Conservation (phyloP, 1,140 invertebrate genomes). For the Vanessa atalanta region DNA sequence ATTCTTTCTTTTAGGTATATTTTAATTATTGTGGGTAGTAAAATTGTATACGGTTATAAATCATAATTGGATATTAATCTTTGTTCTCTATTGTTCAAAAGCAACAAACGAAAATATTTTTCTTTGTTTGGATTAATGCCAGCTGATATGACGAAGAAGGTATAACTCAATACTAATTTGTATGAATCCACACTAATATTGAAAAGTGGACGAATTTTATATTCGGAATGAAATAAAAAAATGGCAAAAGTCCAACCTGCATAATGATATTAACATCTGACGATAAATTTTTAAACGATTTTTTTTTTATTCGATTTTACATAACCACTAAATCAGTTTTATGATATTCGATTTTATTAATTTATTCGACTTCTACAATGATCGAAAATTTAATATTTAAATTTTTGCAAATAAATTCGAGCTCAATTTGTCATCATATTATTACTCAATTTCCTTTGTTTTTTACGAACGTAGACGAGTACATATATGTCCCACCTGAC, state of each 20-base stretch:
- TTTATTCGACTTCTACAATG: not conserved
- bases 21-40: too few relatives aligned
- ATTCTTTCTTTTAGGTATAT: too few relatives aligned
- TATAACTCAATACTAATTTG: slow-evolving; percentile 33
- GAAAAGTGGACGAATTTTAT: slow-evolving; percentile 20
- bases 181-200: slow-evolving; percentile 29
- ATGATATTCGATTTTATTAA: not conserved
- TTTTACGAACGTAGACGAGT: too few relatives aligned
- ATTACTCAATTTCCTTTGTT: too few relatives aligned
- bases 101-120: not conserved
- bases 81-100: slow-evolving; percentile 18
- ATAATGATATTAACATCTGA: slow-evolving; percentile 23
- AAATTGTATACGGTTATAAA: too few relatives aligned
- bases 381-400: not conserved
- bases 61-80: not conserved
- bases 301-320: slow-evolving; percentile 3
- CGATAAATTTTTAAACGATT: slow-evolving; percentile 2
- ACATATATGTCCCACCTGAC: too few relatives aligned
- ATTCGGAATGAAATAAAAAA: slow-evolving; percentile 28
- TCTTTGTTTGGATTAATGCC: slow-evolving; percentile 33
- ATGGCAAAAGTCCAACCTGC: slow-evolving; percentile 24
- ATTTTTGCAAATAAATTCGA: not conserved
- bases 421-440: too few relatives aligned
- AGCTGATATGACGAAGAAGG: slow-evolving; percentile 40
- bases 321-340: slow-evolving; percentile 5